Conservation (phyloP, 2,113 vertebrate genomes). For the Xiphophorus maculatus region DNA sequence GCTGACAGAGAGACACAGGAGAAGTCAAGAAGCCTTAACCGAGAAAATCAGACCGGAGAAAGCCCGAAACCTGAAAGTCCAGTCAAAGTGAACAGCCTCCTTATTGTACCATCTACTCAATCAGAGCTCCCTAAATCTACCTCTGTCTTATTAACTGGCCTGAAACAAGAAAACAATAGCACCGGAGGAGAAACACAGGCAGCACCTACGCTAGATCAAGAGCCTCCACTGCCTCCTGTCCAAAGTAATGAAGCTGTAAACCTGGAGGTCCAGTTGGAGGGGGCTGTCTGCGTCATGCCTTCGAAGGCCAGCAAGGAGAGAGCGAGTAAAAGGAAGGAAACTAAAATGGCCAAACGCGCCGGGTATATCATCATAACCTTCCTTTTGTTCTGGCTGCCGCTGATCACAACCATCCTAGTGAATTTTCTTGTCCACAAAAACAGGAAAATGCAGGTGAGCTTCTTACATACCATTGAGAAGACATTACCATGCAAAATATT, state of each 20-base stretch:
- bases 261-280: slow-evolving; percentile 30
- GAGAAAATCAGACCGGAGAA: slow-evolving; percentile 25
- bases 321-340: slow-evolving; percentile 74
- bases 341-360: slow-evolving; percentile 80
- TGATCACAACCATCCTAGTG: slow-evolving; percentile 70
- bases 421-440: slow-evolving; percentile 57
- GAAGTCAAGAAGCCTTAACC: slow-evolving; percentile 23
- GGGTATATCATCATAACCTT: slow-evolving; percentile 82
- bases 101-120: not conserved
- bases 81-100: slow-evolving; percentile 19
- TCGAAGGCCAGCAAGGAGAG: slow-evolving; percentile 66
- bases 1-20: slow-evolving; percentile 12
- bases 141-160: slow-evolving; percentile 27
- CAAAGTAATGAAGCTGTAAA: slow-evolving; percentile 4
- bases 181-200: slow-evolving; percentile 5
- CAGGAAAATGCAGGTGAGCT: slow-evolving; percentile 48
- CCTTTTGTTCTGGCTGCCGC: slow-evolving; percentile 77
- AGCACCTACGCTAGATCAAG: slow-evolving; percentile 22
- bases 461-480: not conserved
- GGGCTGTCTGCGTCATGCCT: slow-evolving; percentile 81
- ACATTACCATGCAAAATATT: not conserved
- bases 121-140: slow-evolving; percentile 18
- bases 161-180: slow-evolving; percentile 11
- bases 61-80: slow-evolving; percentile 19
- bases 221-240: slow-evolving; percentile 11